Conservation (phyloP, 2,888 invertebrate genomes). For the Sminthurinus aureus region DNA sequence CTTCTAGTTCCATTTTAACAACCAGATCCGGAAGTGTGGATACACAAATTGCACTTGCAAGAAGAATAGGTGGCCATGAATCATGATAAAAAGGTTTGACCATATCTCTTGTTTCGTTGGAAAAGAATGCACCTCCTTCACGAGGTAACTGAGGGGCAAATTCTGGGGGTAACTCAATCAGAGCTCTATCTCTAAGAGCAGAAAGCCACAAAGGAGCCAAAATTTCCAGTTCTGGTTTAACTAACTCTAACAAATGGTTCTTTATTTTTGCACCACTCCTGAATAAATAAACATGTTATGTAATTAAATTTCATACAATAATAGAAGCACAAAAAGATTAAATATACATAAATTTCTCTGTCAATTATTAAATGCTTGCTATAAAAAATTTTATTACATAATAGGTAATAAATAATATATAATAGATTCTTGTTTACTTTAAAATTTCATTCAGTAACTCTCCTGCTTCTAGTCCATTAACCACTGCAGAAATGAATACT, state of each 20-base stretch:
- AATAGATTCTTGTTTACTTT: constrained; percentile 39
- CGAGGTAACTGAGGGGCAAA: constrained; percentile 93
- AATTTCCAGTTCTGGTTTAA: constrained; percentile 90
- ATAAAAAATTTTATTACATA: too few relatives aligned
- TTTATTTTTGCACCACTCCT: constrained; percentile 48
- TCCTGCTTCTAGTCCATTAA: constrained; percentile 49
- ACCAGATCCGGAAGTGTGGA: constrained; percentile 53
- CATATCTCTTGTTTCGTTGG: constrained; percentile 92
- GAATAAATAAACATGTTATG: neutral
- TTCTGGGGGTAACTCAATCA: constrained; percentile 91
- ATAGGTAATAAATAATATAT: neutral
- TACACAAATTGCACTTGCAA: constrained; percentile 87
- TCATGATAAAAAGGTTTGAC: constrained; percentile 89
- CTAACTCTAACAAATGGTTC: constrained; percentile 76
- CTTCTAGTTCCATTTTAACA: constrained; percentile 40
- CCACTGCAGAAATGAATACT: constrained; percentile 57
- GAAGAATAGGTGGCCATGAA: constrained; percentile 94
- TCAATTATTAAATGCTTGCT: too few relatives aligned
- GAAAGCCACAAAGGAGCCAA: constrained; percentile 95
- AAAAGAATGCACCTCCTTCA: constrained; percentile 97
- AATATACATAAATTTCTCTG: neutral
- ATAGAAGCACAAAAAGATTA: constrained; percentile 4
- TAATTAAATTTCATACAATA: neutral
- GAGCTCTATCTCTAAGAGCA: constrained; percentile 92
- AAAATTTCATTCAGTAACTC: constrained; percentile 50